These are phyloP conservation scores for Cyprinella venusta DNA, from an alignment of 2,797 vertebrate species.

Conservation along the genomic window DNA sequence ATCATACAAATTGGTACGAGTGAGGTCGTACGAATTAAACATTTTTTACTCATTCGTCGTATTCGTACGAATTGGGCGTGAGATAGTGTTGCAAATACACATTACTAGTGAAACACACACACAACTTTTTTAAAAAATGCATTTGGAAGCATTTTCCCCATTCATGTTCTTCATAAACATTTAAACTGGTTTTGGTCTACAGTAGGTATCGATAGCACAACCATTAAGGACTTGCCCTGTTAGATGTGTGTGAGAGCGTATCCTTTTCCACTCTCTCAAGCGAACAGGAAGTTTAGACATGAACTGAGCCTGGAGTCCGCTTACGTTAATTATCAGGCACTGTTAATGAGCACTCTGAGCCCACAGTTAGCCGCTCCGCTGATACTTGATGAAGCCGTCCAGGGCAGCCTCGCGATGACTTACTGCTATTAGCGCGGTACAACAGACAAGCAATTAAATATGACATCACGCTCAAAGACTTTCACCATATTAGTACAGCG, in stretches of 20 bases:
- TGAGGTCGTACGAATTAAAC: too few species aligned
- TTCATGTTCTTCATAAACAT: background rate
- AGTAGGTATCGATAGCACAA: background rate
- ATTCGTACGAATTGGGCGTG: too few species aligned
- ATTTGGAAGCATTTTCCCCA: background rate
- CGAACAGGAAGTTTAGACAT: slow-evolving; percentile 35
- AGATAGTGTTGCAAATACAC: too few species aligned
- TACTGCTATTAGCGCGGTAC: slow-evolving; percentile 8
- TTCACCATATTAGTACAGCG: slow-evolving; percentile 48
- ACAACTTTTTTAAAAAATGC: background rate
- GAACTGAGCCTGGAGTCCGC: slow-evolving; percentile 23
- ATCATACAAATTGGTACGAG: too few species aligned
- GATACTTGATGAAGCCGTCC: slow-evolving; percentile 27
- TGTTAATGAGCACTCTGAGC: slow-evolving; percentile 28
- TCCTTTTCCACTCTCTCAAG: slow-evolving; percentile 28
- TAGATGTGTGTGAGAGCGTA: background rate
- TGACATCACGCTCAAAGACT: slow-evolving; percentile 13
- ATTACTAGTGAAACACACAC: slow-evolving; percentile 1
- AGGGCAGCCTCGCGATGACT: slow-evolving; percentile 13
- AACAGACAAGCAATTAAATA: slow-evolving; percentile 8
- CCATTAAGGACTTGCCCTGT: background rate
- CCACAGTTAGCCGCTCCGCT: background rate
- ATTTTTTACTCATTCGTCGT: too few species aligned
- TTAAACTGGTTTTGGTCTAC: background rate
- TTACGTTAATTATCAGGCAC: slow-evolving; percentile 49